phyloP scores from a whole-genome alignment of 1,140 invertebrate genomes.

The Aphelenchoides besseyi region DNA sequence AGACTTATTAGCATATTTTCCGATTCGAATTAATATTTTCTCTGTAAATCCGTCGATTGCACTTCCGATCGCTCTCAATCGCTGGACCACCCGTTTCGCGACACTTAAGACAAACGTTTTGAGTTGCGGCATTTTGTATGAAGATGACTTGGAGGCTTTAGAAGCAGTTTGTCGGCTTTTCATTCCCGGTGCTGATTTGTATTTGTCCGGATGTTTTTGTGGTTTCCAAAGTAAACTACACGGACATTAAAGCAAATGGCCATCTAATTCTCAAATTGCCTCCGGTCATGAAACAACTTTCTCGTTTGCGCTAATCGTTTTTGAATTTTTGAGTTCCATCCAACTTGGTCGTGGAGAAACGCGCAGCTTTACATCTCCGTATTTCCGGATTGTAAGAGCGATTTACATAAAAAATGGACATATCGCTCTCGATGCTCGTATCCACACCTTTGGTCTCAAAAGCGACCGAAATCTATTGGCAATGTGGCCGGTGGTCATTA shows the following conservation, averaged over 20 bases:
- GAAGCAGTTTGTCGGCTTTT: neutral
- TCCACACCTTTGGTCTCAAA: too few relatives aligned
- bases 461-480: too few relatives aligned
- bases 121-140: neutral
- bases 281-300: neutral
- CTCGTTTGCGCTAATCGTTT: neutral
- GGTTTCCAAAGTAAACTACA: neutral
- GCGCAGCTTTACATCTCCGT: neutral
- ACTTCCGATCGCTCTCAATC: neutral
- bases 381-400: neutral
- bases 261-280: neutral
- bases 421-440: too few relatives aligned
- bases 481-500: neutral
- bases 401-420: slow-evolving; percentile 2
- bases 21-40: neutral
- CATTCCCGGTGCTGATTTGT: too few relatives aligned
- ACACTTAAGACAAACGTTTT: neutral
- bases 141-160: neutral
- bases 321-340: neutral
- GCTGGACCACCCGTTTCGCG: neutral
- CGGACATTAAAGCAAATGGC: neutral
- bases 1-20: neutral
- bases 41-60: neutral
- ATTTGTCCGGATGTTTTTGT: neutral
- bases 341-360: neutral